Evolutionary conservation across 2,888 invertebrate species (phyloP), one percentile per base, ranked within the genome.

Genomic region (Dicyrtoma fusca): DNA sequence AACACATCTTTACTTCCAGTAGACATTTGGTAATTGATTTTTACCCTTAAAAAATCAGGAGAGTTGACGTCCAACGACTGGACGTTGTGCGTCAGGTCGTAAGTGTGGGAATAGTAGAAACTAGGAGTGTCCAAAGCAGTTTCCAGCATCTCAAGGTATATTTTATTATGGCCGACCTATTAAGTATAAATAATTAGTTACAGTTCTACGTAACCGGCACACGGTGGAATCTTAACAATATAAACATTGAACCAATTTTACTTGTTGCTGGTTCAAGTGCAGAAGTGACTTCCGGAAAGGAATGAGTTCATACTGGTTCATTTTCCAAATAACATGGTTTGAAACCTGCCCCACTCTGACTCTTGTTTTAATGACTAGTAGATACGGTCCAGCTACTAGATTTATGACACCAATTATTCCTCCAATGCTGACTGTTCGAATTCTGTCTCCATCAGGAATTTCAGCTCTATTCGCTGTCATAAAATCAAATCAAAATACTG

Each of bases 61-160:
- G 91, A 88, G 69, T 92, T 92, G 69, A 91, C 90, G 81, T 92
- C 91, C 77, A 96, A 86, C 76, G 95, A 86, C 84, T 99, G 97
- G 83, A 95, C 87, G 0, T 94, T 89, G 84, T 97, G 96, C 25
- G 95, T 94, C 70, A 99, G 84, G 85, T 99, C 98, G 82, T 94
- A 95, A 1, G 92, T 91, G 81, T 95, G 93, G 17, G 96, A 97
- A 85, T 94, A 98, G 85, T 97, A 99, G 81, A 93, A 92, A 81
- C 90, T 89, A 0, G 95, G 94, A 1, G 92, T 92, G 49, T 90
- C 88, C 69, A 99, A 85, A 0, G 94, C 91, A 73, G 87, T 86
- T 73, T 92, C 90, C 13, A 98, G 82, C 94, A 99, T 93, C 6
- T 88, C 87, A 81, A 95, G 85, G 82, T 97, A 98, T 5, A 87